Evolutionary conservation across 2,113 vertebrate genomes (phyloP), one percentile per base, ranked within the genome.

Genomic region (Falcunculus frontatus): DNA sequence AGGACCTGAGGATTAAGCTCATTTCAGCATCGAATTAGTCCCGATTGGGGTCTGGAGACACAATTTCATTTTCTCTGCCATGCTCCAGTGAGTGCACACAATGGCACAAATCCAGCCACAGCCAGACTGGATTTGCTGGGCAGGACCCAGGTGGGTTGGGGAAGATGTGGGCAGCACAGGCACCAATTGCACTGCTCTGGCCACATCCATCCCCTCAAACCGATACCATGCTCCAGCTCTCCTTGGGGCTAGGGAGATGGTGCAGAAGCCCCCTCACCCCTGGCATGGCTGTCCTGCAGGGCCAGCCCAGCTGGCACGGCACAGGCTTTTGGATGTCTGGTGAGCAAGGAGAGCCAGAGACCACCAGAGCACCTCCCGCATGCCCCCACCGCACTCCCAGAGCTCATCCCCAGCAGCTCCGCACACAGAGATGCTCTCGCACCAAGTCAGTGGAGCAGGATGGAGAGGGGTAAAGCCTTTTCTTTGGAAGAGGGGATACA

Each of bases 1-100:
- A 84, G 81, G 77, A 72, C 60, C 29, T 25, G 44, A 81, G 87
- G 44, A 95, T 95, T 94, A 92, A 95, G 57, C 79, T 92, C 92
- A 64, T 90, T 80, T 87, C 78, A 93, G 57, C 11, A 5, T 32
- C 33, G 69, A 87, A 94, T 90, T 95, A 95, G 83, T 68, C 74
- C 82, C 10, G 92, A 74, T 84, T 95, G 92, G 86, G 50, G 82
- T 91, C 92, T 87, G 79, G 27, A 88, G 72, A 96, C 65, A 89
- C 72, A 64, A 73, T 90, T 96, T 95, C 86, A 97, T 91, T 95
- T 85, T 57, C 95, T 64, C 86, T 49, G 94, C 67, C 90, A 57
- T 10, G 80, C 79, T 81, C 64, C 29, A 33, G 63, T 2, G 22
- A 80, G 84, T 19, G 0, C 33, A 67, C 60, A 80, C 85, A 95